Percentiles rank a stretch among this genome's conserved stretches.
Evolutionary conservation across 1,140 invertebrate genomes (phyloP).

Genomic region (Druon quercuslanigerum): DNA sequence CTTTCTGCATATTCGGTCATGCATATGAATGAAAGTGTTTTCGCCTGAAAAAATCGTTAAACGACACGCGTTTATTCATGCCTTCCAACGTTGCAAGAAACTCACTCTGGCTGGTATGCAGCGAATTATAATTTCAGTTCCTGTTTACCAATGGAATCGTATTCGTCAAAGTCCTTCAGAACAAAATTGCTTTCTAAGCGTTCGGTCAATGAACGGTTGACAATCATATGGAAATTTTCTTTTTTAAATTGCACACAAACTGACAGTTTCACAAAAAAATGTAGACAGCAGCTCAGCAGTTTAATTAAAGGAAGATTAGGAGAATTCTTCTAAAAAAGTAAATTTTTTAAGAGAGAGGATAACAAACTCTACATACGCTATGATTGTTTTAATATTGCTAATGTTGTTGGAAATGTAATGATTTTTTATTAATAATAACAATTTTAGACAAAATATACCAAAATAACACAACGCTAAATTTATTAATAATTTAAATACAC

Average conservation of each 20-base stretch:
- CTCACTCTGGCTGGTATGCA: constrained; percentile 37
- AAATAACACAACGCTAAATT: too few relatives aligned
- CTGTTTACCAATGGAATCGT: constrained; percentile 1
- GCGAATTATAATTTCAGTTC: constrained; percentile 53
- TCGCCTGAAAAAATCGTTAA: constrained; percentile 54
- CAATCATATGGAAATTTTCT: background rate
- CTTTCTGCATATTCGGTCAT: constrained; percentile 52
- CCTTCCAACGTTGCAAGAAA: constrained; percentile 35
- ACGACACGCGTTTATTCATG: constrained; percentile 60
- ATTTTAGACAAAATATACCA: too few relatives aligned
- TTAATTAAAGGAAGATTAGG: too few relatives aligned
- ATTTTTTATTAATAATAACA: too few relatives aligned
- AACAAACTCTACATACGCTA: too few relatives aligned
- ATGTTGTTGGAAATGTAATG: too few relatives aligned
- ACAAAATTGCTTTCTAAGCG: constrained; percentile 32
- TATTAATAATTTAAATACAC: too few relatives aligned
- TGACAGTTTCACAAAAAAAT: too few relatives aligned
- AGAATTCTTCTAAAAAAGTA: too few relatives aligned
- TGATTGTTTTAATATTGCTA: too few relatives aligned
- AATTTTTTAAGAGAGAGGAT: too few relatives aligned
- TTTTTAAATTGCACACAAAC: background rate
- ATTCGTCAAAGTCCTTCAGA: constrained; percentile 14
- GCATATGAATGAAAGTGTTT: constrained; percentile 63
- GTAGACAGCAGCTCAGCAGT: too few relatives aligned
- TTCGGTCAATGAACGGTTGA: background rate